Evolutionary conservation across 2,797 vertebrate genomes (phyloP).

Genomic region (Myripristis murdjan): DNA sequence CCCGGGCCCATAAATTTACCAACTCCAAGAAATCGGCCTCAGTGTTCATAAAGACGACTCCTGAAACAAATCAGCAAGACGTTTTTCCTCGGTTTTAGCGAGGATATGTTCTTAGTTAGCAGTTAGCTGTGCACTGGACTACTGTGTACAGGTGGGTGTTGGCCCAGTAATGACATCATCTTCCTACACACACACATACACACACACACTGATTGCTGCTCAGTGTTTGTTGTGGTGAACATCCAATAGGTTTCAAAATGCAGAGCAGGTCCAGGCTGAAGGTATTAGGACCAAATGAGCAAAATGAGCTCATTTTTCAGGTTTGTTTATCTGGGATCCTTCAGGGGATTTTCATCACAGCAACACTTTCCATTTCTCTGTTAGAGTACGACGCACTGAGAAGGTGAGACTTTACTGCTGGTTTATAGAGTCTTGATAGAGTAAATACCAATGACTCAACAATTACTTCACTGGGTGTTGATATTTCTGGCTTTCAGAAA

Average conservation of each 20-base stretch:
- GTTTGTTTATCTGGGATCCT: background rate
- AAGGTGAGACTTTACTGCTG: too few relatives aligned
- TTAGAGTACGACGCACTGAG: background rate
- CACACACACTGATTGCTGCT: too few relatives aligned
- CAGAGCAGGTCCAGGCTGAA: too few relatives aligned
- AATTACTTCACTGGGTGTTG: too few relatives aligned
- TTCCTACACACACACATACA: constrained; percentile 8
- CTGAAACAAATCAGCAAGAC: constrained; percentile 11
- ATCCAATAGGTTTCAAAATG: too few relatives aligned
- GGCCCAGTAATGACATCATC: constrained; percentile 30
- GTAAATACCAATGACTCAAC: too few relatives aligned
- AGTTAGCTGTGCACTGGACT: constrained; percentile 28
- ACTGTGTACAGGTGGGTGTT: constrained; percentile 26
- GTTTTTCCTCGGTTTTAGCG: constrained; percentile 15
- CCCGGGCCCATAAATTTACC: constrained; percentile 31
- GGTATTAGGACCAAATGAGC: too few relatives aligned
- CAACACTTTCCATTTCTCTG: background rate
- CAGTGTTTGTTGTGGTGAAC: too few relatives aligned
- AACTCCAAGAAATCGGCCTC: constrained; percentile 10
- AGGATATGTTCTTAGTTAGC: constrained; percentile 19
- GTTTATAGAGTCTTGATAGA: too few relatives aligned
- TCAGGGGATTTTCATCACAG: background rate
- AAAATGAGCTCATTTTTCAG: background rate
- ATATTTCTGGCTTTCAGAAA: too few relatives aligned
- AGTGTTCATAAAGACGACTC: constrained; percentile 14